These are phyloP conservation scores for Lagodon rhomboides DNA, from an alignment of 2,797 vertebrate species.

Conservation along the genomic window DNA sequence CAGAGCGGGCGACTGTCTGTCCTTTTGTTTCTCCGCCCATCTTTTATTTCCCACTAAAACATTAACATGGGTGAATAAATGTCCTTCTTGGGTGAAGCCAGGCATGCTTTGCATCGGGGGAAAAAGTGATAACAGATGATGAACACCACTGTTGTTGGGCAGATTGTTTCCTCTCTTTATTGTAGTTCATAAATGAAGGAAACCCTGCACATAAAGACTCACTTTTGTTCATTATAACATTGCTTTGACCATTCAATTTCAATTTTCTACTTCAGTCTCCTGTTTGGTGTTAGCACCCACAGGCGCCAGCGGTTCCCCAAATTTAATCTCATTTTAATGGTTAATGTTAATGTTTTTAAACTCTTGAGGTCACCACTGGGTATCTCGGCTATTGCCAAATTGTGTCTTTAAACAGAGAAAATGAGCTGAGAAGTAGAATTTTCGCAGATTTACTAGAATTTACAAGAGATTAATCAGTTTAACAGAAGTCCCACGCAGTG, in stretches of 20 bases:
- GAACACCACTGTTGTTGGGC: not conserved
- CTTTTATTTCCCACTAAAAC: conserved; percentile 66
- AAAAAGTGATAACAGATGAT: conserved; percentile 10
- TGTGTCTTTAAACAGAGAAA: conserved; percentile 1
- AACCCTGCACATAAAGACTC: not conserved
- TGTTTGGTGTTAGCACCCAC: not conserved
- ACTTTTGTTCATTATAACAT: not conserved
- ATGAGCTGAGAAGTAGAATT: not conserved
- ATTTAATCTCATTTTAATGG: not conserved
- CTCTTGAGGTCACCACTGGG: not conserved
- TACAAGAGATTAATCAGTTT: not conserved
- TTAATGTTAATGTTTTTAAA: not conserved
- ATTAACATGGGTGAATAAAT: conserved; percentile 62
- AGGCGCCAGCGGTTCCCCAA: not conserved
- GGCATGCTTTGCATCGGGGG: conserved; percentile 50
- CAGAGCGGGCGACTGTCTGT: conserved; percentile 69
- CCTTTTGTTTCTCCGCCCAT: conserved; percentile 74
- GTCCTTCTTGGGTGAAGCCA: conserved; percentile 43
- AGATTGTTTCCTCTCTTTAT: not conserved
- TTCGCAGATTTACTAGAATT: not conserved
- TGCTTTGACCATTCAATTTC: conserved; percentile 8
- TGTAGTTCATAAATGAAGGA: conserved; percentile 6
- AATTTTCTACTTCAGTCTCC: not conserved
- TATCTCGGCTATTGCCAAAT: not conserved
- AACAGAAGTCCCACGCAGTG: not conserved